phyloP scores from a whole-genome alignment of 2,797 vertebrate species.

The Thripadectes ignobilis region DNA sequence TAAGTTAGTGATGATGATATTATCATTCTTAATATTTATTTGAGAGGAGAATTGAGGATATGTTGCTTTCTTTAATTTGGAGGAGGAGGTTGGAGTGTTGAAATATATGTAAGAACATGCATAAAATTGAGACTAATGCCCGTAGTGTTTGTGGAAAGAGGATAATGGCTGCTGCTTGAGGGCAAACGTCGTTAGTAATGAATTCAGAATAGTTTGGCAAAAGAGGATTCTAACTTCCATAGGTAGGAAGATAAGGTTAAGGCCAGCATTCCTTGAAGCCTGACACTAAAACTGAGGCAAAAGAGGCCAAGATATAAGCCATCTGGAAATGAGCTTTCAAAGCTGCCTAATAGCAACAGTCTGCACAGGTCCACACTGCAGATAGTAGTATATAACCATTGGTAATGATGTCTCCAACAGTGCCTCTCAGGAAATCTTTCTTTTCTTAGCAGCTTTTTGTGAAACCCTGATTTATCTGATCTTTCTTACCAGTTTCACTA shows the following conservation, averaged over 20 bases:
- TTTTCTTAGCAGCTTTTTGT: not conserved
- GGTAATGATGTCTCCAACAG: not conserved
- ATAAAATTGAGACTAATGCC: not conserved
- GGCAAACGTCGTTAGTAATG: not conserved
- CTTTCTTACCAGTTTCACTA: not conserved
- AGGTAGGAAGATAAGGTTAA: not conserved
- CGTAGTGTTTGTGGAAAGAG: not conserved
- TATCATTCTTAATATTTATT: not conserved
- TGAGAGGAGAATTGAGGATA: not conserved
- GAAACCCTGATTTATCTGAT: not conserved
- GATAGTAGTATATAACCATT: not conserved
- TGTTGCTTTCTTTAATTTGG: not conserved
- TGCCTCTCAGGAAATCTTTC: not conserved
- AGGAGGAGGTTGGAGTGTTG: not conserved
- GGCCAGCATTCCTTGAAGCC: not conserved
- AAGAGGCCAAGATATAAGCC: not conserved
- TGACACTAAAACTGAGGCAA: not conserved
- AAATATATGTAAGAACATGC: not conserved
- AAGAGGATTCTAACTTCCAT: not conserved
- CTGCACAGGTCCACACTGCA: not conserved
- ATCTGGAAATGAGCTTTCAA: not conserved
- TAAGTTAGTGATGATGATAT: not conserved
- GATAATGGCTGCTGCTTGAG: not conserved
- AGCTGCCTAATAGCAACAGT: not conserved
- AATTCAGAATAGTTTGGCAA: not conserved